These are phyloP conservation scores for Portevinia maculata DNA, from an alignment of 2,888 invertebrate species.

Conservation along the genomic window DNA sequence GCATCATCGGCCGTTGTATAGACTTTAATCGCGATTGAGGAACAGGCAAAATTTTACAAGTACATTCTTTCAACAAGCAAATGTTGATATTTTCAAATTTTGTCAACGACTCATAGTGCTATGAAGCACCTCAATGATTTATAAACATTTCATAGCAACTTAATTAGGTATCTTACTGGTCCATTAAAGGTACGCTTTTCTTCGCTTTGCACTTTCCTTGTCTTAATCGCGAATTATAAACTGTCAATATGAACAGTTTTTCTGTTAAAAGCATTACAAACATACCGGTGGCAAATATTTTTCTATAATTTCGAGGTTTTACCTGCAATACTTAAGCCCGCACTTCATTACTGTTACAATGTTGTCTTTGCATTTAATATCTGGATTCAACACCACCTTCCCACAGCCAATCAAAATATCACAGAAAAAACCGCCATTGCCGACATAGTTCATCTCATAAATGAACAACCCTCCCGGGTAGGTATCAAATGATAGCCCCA, in stretches of 20 bases:
- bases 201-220: too few species aligned
- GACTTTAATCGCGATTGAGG: too few species aligned
- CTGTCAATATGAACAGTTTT: slow-evolving; percentile 8
- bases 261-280: slow-evolving; percentile 2
- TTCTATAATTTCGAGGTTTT: slow-evolving; percentile 61
- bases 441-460: slow-evolving; percentile 45
- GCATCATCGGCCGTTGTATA: too few species aligned
- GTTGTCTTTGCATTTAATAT: slow-evolving; percentile 56
- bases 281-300: slow-evolving; percentile 54
- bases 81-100: too few species aligned
- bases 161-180: too few species aligned
- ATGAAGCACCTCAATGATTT: too few species aligned
- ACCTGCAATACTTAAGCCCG: slow-evolving; percentile 48
- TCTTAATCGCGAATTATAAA: too few species aligned
- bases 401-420: slow-evolving; percentile 11
- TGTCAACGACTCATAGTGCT: too few species aligned
- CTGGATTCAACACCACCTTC: slow-evolving; percentile 22
- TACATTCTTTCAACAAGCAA: too few species aligned
- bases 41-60: too few species aligned
- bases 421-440: slow-evolving; percentile 20
- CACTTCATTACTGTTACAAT: slow-evolving; percentile 63
- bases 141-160: too few species aligned
- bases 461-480: background rate
- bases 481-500: slow-evolving; percentile 25
- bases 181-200: too few species aligned